Percentiles rank a stretch among this genome's conserved stretches.
These are phyloP conservation scores for Microchirus variegatus DNA, from an alignment of 2,797 vertebrate genomes.

Conservation along the genomic window DNA sequence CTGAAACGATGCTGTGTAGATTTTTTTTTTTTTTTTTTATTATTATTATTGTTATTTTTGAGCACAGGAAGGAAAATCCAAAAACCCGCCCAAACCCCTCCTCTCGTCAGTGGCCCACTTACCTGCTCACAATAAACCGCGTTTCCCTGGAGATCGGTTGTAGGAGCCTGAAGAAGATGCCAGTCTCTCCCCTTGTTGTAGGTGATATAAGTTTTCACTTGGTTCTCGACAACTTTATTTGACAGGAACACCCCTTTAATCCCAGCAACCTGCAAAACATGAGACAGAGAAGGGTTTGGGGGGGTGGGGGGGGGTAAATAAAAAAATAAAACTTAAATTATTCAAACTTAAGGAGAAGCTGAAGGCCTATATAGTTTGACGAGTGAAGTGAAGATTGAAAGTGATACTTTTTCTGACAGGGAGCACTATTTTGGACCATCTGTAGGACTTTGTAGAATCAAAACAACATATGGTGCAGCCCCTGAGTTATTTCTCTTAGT, in stretches of 20 bases:
- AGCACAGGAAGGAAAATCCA: conserved; percentile 37
- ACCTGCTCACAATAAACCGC: conserved; percentile 89
- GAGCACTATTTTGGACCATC: conserved; percentile 79
- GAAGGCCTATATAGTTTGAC: conserved; percentile 59
- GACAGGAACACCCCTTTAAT: conserved; percentile 99
- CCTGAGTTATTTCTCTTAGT: conserved; percentile 60
- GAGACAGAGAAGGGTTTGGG: conserved; percentile 33
- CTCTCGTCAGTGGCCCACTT: conserved; percentile 75
- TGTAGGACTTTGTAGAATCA: conserved; percentile 68
- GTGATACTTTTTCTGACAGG: conserved; percentile 73
- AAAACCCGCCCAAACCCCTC: conserved; percentile 39
- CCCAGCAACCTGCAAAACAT: conserved; percentile 94
- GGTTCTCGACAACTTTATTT: conserved; percentile 96
- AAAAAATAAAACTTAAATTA: conserved; percentile 63
- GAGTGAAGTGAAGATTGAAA: conserved; percentile 58
- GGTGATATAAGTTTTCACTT: conserved; percentile 97
- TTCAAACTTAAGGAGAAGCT: conserved; percentile 75
- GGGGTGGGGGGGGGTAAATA: conserved; percentile 24
- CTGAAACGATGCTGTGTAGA: neutral
- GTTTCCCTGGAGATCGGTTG: conserved; percentile 89
- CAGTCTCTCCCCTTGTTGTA: conserved; percentile 98
- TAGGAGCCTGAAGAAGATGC: conserved; percentile 90
- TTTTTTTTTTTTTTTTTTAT: conserved; percentile 5
- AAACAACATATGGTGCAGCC: conserved; percentile 78
- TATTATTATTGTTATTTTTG: neutral